These are phyloP conservation scores for Pseudobourletiella spinata DNA, from an alignment of 1,140 invertebrate species.

Conservation along the genomic window DNA sequence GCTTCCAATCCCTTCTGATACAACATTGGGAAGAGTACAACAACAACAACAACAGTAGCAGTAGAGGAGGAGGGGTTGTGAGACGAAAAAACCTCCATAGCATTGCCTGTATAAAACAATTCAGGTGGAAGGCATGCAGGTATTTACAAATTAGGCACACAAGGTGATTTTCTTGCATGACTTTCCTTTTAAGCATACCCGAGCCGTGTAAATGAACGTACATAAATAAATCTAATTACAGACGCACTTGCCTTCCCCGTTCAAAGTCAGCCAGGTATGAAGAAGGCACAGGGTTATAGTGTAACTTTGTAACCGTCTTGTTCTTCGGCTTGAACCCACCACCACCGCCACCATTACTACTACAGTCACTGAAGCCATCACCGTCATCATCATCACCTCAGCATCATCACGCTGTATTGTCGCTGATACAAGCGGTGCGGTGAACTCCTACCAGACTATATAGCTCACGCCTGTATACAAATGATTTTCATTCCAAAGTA, in stretches of 20 bases:
- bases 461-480: too few relatives aligned
- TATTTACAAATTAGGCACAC: conserved; percentile 12
- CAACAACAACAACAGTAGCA: too few relatives aligned
- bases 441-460: too few relatives aligned
- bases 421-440: too few relatives aligned
- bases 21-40: too few relatives aligned
- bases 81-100: not conserved
- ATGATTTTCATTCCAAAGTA: too few relatives aligned
- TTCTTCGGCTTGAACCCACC: too few relatives aligned
- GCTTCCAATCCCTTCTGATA: too few relatives aligned
- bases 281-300: not conserved
- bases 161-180: conserved; percentile 12
- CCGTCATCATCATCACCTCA: too few relatives aligned
- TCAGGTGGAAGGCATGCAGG: not conserved
- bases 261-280: not conserved
- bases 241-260: not conserved
- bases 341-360: too few relatives aligned
- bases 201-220: not conserved
- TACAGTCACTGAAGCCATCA: too few relatives aligned
- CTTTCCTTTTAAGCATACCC: not conserved
- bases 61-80: not conserved
- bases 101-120: conserved; percentile 2
- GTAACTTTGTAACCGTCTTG: not conserved
- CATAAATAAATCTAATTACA: not conserved
- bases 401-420: too few relatives aligned